Percentiles rank a stretch among this genome's conserved stretches.
Conservation (phyloP, 2,113 vertebrate genomes). For the Cyphomyrus discorhynchus region DNA sequence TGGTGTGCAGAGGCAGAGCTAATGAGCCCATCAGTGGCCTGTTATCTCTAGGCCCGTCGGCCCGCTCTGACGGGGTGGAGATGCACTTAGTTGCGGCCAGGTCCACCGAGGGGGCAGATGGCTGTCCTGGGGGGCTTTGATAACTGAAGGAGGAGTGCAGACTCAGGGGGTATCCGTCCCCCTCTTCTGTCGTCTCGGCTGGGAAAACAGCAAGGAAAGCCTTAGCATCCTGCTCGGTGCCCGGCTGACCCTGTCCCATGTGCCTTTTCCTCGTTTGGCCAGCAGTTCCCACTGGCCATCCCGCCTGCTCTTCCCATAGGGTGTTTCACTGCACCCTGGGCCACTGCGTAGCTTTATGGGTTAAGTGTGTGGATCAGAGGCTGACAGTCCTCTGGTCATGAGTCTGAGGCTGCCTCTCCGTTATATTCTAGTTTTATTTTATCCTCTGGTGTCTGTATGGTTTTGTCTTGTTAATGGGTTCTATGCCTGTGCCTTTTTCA, state of each 20-base stretch:
- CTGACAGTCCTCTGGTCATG: neutral
- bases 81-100: neutral
- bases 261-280: neutral
- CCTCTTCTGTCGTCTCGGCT: neutral
- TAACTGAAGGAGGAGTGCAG: neutral
- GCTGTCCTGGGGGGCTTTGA: neutral
- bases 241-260: neutral
- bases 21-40: constrained; percentile 50
- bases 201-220: neutral
- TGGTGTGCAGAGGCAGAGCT: constrained; percentile 20
- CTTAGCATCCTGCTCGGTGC: neutral
- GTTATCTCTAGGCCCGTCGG: constrained; percentile 23
- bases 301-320: neutral
- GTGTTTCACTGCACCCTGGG: neutral
- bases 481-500: neutral
- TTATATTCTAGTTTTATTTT: neutral
- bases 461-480: neutral
- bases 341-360: neutral
- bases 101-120: neutral
- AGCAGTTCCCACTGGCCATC: neutral
- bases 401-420: neutral
- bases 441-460: neutral
- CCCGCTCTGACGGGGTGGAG: neutral
- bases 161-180: neutral
- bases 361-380: neutral